These are phyloP conservation scores for Benthosema pterotum DNA, from an alignment of 2,797 vertebrate genomes.

Conservation along the genomic window DNA sequence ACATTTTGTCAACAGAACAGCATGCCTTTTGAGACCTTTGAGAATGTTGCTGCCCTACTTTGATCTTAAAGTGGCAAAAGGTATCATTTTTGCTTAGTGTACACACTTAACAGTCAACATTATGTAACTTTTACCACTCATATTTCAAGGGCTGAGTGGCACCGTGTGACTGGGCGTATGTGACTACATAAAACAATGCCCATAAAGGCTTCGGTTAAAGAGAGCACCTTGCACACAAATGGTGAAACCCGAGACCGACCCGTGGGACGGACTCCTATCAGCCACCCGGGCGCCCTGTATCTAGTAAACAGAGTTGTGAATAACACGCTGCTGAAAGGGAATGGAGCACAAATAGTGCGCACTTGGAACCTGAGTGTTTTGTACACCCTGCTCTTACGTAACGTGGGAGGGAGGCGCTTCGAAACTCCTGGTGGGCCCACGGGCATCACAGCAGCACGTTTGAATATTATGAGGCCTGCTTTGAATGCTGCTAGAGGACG, in stretches of 20 bases:
- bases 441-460: conserved; percentile 7
- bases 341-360: conserved; percentile 51
- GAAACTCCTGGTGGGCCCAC: neutral
- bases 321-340: conserved; percentile 48
- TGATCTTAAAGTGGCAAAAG: neutral
- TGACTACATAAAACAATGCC: conserved; percentile 41
- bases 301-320: conserved; percentile 65
- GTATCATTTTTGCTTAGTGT: conserved; percentile 35
- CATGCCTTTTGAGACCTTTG: conserved; percentile 22
- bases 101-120: conserved; percentile 43
- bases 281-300: conserved; percentile 51
- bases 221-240: conserved; percentile 40
- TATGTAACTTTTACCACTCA: conserved; percentile 39
- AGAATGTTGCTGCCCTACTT: conserved; percentile 15
- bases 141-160: conserved; percentile 22
- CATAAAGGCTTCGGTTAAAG: conserved; percentile 27
- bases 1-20: conserved; percentile 10
- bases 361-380: conserved; percentile 29
- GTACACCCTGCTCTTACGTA: conserved; percentile 40
- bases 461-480: conserved; percentile 12
- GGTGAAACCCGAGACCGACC: conserved; percentile 58
- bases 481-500: conserved; percentile 4
- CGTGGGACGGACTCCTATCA: conserved; percentile 42
- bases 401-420: conserved; percentile 26
- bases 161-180: neutral